Evolutionary conservation across 1,140 invertebrate species (phyloP).

Genomic region (Megalonaias nervosa): DNA sequence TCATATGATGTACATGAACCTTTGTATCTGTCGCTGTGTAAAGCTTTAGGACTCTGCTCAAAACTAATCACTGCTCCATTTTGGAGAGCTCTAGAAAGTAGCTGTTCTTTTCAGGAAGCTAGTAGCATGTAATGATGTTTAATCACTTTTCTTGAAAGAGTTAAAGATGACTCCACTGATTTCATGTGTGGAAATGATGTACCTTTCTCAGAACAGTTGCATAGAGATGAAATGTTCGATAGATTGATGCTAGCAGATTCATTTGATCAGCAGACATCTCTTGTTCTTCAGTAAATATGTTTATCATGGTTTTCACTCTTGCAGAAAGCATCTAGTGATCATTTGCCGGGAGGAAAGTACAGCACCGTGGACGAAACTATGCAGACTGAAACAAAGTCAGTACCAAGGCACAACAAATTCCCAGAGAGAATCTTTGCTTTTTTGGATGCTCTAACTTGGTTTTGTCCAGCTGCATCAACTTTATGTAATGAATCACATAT

Average conservation of each 20-base stretch:
- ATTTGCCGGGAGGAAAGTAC: conserved; percentile 5
- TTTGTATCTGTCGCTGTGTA: conserved; percentile 8
- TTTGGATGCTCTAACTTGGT: conserved; percentile 21
- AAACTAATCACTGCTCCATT: conserved; percentile 36
- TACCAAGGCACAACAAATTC: conserved; percentile 28
- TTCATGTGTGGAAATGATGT: conserved; percentile 23
- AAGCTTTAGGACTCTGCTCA: conserved; percentile 33
- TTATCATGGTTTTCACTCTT: conserved; percentile 7
- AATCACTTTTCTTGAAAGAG: conserved; percentile 12
- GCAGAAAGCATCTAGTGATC: background rate
- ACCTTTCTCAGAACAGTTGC: conserved; percentile 28
- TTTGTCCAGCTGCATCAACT: conserved; percentile 5
- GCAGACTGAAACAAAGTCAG: conserved; percentile 13
- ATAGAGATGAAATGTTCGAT: conserved; percentile 12
- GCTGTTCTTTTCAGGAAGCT: conserved; percentile 21
- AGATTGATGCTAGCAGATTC: conserved; percentile 5
- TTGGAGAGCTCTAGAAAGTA: conserved; percentile 30
- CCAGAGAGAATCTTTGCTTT: conserved; percentile 29
- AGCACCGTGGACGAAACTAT: background rate
- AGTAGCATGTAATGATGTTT: conserved; percentile 22
- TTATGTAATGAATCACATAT: conserved; percentile 20
- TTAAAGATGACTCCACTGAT: conserved; percentile 16
- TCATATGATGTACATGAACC: conserved; percentile 31
- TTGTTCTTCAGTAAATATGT: conserved; percentile 16
- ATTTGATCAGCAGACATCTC: conserved; percentile 12